A percentile compares a stretch with the other conserved stretches of the same genome.
phyloP scores from a whole-genome alignment of 30 jellyfish, hydroid and myxozoan genomes.

The Aurelia coerulea region DNA sequence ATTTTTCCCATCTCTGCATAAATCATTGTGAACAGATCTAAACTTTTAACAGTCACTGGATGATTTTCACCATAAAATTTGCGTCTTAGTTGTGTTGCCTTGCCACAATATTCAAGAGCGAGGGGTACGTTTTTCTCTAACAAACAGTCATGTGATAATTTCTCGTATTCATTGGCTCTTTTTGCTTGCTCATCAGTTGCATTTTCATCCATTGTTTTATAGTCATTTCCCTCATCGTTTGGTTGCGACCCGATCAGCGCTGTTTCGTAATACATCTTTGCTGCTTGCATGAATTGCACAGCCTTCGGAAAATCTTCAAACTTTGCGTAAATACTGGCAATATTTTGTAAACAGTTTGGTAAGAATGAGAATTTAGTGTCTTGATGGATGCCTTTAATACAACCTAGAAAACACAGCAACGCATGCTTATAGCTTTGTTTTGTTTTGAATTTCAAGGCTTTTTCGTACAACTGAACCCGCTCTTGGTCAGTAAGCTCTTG shows the following conservation, averaged over 20 bases:
- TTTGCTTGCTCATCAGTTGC: slow-evolving; percentile 80
- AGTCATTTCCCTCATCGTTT: slow-evolving; percentile 45
- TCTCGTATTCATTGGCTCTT: slow-evolving; percentile 88
- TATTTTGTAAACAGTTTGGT: slow-evolving; percentile 82
- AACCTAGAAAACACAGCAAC: slow-evolving; percentile 85
- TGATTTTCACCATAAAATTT: slow-evolving; percentile 84
- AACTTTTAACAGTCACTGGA: slow-evolving; percentile 68
- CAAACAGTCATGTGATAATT: slow-evolving; percentile 81
- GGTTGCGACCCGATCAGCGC: slow-evolving; percentile 80
- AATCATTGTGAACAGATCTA: slow-evolving; percentile 86
- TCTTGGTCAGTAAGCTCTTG: slow-evolving; percentile 75
- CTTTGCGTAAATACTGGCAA: slow-evolving; percentile 85
- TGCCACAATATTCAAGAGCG: slow-evolving; percentile 95
- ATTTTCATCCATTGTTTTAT: slow-evolving; percentile 73
- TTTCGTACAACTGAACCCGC: slow-evolving; percentile 71
- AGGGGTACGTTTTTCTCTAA: slow-evolving; percentile 76
- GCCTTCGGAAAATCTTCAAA: slow-evolving; percentile 87
- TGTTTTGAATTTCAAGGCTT: slow-evolving; percentile 64
- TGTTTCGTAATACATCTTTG: slow-evolving; percentile 90
- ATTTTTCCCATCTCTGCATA: slow-evolving; percentile 96
- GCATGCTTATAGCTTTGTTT: slow-evolving; percentile 77
- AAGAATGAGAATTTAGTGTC: slow-evolving; percentile 58
- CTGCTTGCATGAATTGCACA: slow-evolving; percentile 93
- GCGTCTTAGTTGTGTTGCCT: slow-evolving; percentile 85
- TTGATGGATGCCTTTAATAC: slow-evolving; percentile 83